Conservation (phyloP, 2,113 vertebrate species). For the Fregetta grallaria region DNA sequence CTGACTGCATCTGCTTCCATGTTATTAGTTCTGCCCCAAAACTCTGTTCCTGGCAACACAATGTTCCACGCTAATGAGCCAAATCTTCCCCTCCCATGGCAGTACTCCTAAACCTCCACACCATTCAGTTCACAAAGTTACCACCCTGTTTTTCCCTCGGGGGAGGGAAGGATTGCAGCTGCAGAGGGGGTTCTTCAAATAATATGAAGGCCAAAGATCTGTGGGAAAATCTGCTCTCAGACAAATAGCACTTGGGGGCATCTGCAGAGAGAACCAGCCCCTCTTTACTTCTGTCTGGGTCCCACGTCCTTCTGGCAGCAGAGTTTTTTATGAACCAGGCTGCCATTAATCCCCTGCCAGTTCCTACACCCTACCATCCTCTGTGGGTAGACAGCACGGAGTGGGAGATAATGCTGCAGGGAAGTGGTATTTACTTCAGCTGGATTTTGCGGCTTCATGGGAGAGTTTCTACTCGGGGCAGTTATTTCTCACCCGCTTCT, state of each 20-base stretch:
- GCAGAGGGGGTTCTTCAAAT: constrained; percentile 68
- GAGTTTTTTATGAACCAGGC: constrained; percentile 39
- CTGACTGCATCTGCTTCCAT: constrained; percentile 69
- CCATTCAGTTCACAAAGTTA: constrained; percentile 66
- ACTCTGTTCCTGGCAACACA: constrained; percentile 66
- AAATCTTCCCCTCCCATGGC: constrained; percentile 68
- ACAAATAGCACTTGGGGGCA: constrained; percentile 64
- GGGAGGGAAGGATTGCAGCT: constrained; percentile 65
- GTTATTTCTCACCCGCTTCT: neutral
- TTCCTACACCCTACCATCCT: constrained; percentile 46
- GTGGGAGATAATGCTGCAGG: constrained; percentile 54
- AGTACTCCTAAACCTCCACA: constrained; percentile 66
- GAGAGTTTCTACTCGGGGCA: neutral
- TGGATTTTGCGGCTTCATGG: constrained; percentile 25
- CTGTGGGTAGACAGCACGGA: constrained; percentile 42
- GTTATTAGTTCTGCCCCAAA: constrained; percentile 70
- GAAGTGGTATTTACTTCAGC: constrained; percentile 47
- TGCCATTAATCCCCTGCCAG: constrained; percentile 62
- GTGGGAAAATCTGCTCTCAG: constrained; percentile 68
- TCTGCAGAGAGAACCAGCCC: constrained; percentile 55
- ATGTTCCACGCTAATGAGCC: constrained; percentile 68
- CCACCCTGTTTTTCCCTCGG: constrained; percentile 63
- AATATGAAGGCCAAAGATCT: constrained; percentile 59
- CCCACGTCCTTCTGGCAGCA: constrained; percentile 51
- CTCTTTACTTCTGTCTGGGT: constrained; percentile 59